phyloP scores from a whole-genome alignment of 1,140 invertebrate species.

The Lepeophtheirus salmonis region DNA sequence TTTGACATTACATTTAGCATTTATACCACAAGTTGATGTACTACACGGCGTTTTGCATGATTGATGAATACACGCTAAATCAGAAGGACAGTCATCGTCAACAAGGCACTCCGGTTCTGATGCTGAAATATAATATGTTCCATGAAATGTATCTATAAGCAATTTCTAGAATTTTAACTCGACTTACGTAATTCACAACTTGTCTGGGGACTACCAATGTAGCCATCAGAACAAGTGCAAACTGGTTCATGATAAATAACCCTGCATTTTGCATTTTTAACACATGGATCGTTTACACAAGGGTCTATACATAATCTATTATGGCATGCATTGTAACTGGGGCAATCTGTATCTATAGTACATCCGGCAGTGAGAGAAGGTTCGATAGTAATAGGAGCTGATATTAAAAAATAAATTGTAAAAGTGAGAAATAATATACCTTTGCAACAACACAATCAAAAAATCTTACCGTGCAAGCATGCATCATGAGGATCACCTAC shows the following conservation, averaged over 20 bases:
- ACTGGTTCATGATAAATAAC: conserved; percentile 48
- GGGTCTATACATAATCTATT: conserved; percentile 25
- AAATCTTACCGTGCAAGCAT: conserved; percentile 21
- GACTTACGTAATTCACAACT: conserved; percentile 19
- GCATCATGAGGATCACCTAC: conserved; percentile 24
- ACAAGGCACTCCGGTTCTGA: conserved; percentile 23
- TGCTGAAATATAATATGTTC: not conserved
- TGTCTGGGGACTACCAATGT: conserved; percentile 38
- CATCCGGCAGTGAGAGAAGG: conserved; percentile 21
- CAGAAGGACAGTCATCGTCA: conserved; percentile 22
- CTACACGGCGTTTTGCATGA: conserved; percentile 58
- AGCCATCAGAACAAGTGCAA: conserved; percentile 56
- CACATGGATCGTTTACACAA: conserved; percentile 42
- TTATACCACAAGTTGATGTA: conserved; percentile 52
- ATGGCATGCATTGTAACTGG: conserved; percentile 23
- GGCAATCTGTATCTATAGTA: conserved; percentile 23
- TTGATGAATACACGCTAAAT: conserved; percentile 41
- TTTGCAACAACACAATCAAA: not conserved
- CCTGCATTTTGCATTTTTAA: conserved; percentile 52
- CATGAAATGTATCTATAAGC: not conserved
- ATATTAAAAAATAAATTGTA: conserved; percentile 46
- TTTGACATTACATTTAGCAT: conserved; percentile 52
- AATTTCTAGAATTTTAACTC: conserved; percentile 6
- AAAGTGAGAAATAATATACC: too few relatives aligned
- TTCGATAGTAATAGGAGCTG: conserved; percentile 26